phyloP scores from a whole-genome alignment of 1,140 invertebrate species.

The Drosophila jambulina region DNA sequence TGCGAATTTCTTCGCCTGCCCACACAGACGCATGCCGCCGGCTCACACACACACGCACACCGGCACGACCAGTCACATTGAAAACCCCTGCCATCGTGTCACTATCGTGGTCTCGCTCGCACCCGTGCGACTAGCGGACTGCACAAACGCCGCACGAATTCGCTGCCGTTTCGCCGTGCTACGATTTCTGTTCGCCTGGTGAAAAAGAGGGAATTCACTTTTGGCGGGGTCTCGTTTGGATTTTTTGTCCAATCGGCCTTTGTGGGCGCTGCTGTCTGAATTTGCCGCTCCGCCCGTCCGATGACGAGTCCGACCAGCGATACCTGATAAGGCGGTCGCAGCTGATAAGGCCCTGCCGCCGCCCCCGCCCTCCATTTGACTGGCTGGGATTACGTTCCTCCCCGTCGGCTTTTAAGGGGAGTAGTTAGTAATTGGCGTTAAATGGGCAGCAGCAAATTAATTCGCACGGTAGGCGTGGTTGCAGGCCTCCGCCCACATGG shows the following conservation, averaged over 20 bases:
- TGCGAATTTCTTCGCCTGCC: constrained; percentile 45
- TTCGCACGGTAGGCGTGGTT: constrained; percentile 79
- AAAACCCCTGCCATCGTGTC: constrained; percentile 71
- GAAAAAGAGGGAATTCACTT: constrained; percentile 85
- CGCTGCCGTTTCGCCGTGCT: constrained; percentile 38
- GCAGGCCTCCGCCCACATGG: constrained; percentile 77
- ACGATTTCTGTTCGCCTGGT: constrained; percentile 73
- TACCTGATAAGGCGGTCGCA: constrained; percentile 66
- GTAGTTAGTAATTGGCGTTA: constrained; percentile 66
- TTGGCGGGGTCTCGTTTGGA: constrained; percentile 85
- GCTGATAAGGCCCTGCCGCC: constrained; percentile 58
- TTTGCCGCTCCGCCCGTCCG: constrained; percentile 75
- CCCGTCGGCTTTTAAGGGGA: constrained; percentile 52
- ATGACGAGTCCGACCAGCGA: constrained; percentile 48
- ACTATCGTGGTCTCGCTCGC: constrained; percentile 54
- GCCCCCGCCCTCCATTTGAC: constrained; percentile 43
- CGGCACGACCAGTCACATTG: constrained; percentile 73
- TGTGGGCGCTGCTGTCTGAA: constrained; percentile 81
- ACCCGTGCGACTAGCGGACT: constrained; percentile 38
- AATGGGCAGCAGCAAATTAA: constrained; percentile 73
- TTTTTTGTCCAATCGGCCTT: constrained; percentile 82
- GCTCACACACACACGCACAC: constrained; percentile 45
- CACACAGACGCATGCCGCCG: constrained; percentile 27
- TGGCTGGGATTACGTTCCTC: constrained; percentile 61
- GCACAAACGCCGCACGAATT: constrained; percentile 51